Base-by-base conservation (phyloP, 2,888 invertebrate species). In the Hyles lineata region DNA sequence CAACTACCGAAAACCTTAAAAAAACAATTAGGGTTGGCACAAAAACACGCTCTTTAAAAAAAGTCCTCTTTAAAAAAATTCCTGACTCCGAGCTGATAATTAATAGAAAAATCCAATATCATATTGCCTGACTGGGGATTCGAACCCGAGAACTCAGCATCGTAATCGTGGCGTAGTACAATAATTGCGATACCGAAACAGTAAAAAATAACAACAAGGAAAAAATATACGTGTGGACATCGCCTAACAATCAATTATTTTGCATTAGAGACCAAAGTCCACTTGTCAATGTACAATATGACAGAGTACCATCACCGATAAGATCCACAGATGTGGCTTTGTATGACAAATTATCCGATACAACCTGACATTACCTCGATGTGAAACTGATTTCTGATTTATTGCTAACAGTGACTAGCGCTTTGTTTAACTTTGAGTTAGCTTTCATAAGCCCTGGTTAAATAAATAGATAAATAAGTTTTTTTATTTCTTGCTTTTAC, bases 251-350 rank as follows among this genome's bases (percentile, higher is more conserved):
- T 61, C 29, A 60, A 61, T 29, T 29, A 32, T 62, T 32, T 32
- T 29, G 29, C 29, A 62, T 29, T 62, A 62, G 61, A 60, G 60
- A 60, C 11, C 60, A 60, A 60, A 60, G 60, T 60, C 60, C 60
- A 25, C 60, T 60, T 17, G 25, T 60, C 60, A 60, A 60, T 60
- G 60, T 60, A 25, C 23, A 29, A 8, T 7, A 67, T 43, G 63
- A 63, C 63, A 43, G 35, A 43, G 63, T 15, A 21, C 23, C 23
- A 11, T 35, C 4, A 3, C 6, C 5, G 67, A 67, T 67, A 67
- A 67, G 7, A 67, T 67, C 15, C 17, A 23, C 17, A 67, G 17
- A 50, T 67, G 23, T 43, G 23, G 43, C 15, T 23, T 67, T 67
- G 8, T 55, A 67, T 23, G 67, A 67, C 23, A 23, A 50, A 67